A percentile compares a stretch with the other conserved stretches of the same genome.
phyloP scores from a whole-genome alignment of 1,140 invertebrate genomes.

The Procambarus clarkii region DNA sequence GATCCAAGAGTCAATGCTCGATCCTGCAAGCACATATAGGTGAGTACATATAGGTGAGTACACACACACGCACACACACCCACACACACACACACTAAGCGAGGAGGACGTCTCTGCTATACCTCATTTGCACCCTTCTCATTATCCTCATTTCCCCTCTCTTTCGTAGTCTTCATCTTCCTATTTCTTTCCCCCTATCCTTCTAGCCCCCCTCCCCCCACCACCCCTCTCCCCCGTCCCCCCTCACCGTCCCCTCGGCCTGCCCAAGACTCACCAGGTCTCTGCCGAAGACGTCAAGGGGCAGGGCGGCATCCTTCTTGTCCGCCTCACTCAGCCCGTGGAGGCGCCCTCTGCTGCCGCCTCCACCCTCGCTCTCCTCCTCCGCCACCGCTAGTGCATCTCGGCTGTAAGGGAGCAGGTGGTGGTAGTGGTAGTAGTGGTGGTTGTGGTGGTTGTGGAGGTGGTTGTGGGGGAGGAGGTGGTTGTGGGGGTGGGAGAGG shows the following conservation, averaged over 20 bases:
- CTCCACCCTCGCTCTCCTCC: conserved; percentile 30
- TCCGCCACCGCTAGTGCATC: conserved; percentile 22
- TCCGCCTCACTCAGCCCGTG: conserved; percentile 82
- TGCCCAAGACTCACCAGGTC: conserved; percentile 82
- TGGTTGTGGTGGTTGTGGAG: background rate
- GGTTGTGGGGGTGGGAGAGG: no score
- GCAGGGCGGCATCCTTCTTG: conserved; percentile 90
- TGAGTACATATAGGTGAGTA: no score
- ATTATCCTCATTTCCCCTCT: no score
- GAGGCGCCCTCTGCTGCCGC: background rate
- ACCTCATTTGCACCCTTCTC: background rate
- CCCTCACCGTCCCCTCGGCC: background rate
- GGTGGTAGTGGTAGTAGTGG: background rate
- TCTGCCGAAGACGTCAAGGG: conserved; percentile 93
- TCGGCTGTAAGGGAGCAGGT: conserved; percentile 3
- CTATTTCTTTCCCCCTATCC: background rate
- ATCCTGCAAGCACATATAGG: no score
- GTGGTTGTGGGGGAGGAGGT: background rate
- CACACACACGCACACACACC: no score
- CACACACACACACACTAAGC: no score
- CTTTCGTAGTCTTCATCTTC: background rate
- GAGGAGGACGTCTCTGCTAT: no score
- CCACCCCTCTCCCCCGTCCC: background rate
- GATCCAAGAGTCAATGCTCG: no score
- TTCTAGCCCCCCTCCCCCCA: background rate